Base-by-base conservation (phyloP, 2,888 invertebrate genomes). In the Himalopsyche anomala region DNA sequence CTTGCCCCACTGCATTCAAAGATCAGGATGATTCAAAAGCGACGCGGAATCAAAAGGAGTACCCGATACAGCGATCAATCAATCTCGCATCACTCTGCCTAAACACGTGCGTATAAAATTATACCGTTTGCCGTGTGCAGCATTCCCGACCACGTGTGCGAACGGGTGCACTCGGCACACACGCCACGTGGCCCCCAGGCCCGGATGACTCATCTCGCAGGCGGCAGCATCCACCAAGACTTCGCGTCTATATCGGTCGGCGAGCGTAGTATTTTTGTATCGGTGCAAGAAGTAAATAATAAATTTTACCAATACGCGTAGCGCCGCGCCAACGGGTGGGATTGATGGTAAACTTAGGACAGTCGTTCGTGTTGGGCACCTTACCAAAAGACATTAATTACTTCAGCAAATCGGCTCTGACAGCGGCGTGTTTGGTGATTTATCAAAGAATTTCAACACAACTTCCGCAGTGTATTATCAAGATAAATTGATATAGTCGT, bases 261-360 rank as follows among this genome's bases (percentile, higher is more conserved):
- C 74, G 74, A 74, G 74, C 74, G 74, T 74, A 28, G 74, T 74
- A 74, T 74, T 74, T 74, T 74, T 74, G 74, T 38, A 74, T 74
- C 74, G 74, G 38, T 11, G 69, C 36, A 69, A 74, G 74, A 74
- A 74, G 38, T 74, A 74, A 74, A 74, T 28, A 28, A 51, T 51
- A 51, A 15, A 19, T 74, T 74, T 74, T 74, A 74, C 74, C 74
- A 74, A 74, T 74, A 74, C 74, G 28, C 69, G 8, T 28, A 69
- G 28, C 69, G 28, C 28, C 9, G 36, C 74, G 36, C 74, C 19
- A 3, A 74, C 15, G 36, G 12, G 36, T 36, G 36, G 12, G 36
- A 74, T 28, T 74, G 74, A 36, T 4, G 36, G 74, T 3, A 12
- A 38, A 74, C 74, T 4, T 74, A 8, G 36, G 36, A 4, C 69